A percentile compares a stretch with the other conserved stretches of the same genome.
Conservation (phyloP, 2,113 vertebrate genomes). For the Dicaeum eximium region DNA sequence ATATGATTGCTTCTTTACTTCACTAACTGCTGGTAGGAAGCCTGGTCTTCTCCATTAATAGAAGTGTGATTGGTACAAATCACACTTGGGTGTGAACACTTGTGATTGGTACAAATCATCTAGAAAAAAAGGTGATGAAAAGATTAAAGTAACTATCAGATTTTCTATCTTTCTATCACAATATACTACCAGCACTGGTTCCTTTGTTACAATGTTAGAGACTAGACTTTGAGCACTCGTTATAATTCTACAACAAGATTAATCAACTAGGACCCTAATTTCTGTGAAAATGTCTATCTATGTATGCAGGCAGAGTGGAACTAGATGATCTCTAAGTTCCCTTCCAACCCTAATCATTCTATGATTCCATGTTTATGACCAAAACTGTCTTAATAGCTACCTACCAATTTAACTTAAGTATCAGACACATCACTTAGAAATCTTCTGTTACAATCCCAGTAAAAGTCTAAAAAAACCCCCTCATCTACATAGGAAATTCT, state of each 20-base stretch:
- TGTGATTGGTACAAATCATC: not conserved
- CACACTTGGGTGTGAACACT: too few relatives aligned
- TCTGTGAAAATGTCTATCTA: not conserved
- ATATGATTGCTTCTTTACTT: not conserved
- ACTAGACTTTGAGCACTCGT: accelerated
- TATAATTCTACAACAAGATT: not conserved
- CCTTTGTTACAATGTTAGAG: not conserved
- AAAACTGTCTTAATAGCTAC: not conserved
- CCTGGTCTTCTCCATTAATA: not conserved
- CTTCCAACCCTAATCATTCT: not conserved
- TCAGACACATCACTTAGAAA: not conserved
- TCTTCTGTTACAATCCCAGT: not conserved
- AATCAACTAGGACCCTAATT: not conserved
- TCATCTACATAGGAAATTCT: not conserved
- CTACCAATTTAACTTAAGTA: not conserved
- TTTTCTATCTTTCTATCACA: not conserved
- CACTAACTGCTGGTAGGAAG: not conserved
- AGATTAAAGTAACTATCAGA: not conserved
- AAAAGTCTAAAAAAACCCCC: not conserved
- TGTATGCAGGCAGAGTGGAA: not conserved
- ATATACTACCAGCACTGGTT: not conserved
- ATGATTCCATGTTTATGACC: not conserved
- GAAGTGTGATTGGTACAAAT: not conserved
- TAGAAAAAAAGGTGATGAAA: not conserved
- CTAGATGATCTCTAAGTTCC: not conserved